Evolutionary conservation across 2,888 invertebrate genomes (phyloP), one percentile per base, ranked within the genome.

Genomic region (Phengaris arion): DNA sequence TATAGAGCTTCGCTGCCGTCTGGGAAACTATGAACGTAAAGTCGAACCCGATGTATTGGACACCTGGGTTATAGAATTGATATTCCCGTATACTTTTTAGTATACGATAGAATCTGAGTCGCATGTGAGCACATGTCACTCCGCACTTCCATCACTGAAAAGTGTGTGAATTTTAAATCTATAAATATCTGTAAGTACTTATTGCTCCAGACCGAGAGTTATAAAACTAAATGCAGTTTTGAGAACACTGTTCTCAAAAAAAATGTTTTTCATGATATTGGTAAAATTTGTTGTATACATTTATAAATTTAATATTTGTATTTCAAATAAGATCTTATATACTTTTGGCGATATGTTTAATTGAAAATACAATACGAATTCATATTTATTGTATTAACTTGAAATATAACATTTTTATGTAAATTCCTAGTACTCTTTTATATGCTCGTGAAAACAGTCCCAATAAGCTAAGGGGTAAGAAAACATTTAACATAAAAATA

Each of bases 21-120:
- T 54, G 51, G 72, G 52, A 72, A 72, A 72, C 72, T 72, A 72
- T 72, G 72, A 72, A 54, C 35, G 72, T 72, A 72, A 54, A 13
- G 35, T 22, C 52, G 13, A 54, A 35, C 72, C 52, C 72, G 64
- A 45, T 12, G 35, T 64, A 59, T 59, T 59, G 59, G 59, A 59
- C 59, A 22, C 59, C 15, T 8, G 64, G 64, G 64, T 35, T 35
- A 12, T 64, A 64, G 64, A 64, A 64, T 54, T 22, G 15, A 9
- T 54, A 15, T 12, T 22, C 12, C 15, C 52, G 52, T 72, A 51
- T 22, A 52, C 72, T 22, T 72, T 68, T 68, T 35, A 13, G 72
- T 72, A 72, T 72, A 54, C 22, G 13, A 51, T 48, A 51, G 70
- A 52, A 51, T 51, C 10, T 59, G 59, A 69, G 48, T 46, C 46